A percentile compares a stretch with the other conserved stretches of the same genome.
phyloP scores from a whole-genome alignment of 2,797 vertebrate species.

The Pterois miles region DNA sequence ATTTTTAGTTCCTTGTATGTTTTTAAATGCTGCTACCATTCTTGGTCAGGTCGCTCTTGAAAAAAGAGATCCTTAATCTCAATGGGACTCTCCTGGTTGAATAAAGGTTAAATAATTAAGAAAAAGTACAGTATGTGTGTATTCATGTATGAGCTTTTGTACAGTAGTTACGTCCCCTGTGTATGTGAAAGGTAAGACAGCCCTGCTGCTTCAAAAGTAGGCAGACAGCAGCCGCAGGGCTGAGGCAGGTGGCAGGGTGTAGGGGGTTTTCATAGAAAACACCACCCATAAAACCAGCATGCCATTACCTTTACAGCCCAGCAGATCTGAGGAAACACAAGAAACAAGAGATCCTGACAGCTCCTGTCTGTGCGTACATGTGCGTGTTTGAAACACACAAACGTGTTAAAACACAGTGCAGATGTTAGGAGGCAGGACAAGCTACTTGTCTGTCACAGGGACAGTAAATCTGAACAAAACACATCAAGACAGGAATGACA shows the following conservation, averaged over 20 bases:
- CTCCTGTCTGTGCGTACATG: not conserved
- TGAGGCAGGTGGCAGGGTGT: slow-evolving; percentile 6
- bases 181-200: not conserved
- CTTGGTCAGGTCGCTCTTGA: no score
- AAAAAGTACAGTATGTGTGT: not conserved
- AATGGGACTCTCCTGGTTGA: not conserved
- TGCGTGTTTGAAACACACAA: not conserved
- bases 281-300: slow-evolving; percentile 6
- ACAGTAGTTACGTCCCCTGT: not conserved
- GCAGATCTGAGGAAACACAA: slow-evolving; percentile 1
- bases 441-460: slow-evolving; percentile 13
- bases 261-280: slow-evolving; percentile 11
- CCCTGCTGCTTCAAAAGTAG: not conserved
- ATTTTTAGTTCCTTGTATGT: no score
- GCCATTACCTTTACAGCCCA: slow-evolving; percentile 13
- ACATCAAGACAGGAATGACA: slow-evolving; percentile 34
- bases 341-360: not conserved
- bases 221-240: slow-evolving; percentile 2
- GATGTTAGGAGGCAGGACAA: slow-evolving; percentile 12
- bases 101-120: not conserved
- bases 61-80: not conserved
- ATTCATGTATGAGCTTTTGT: not conserved
- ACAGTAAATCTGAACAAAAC: slow-evolving; percentile 25
- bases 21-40: no score
- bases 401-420: slow-evolving; percentile 18